Conservation (phyloP, 2,797 vertebrate genomes). For the Ctenopoma multispine region DNA sequence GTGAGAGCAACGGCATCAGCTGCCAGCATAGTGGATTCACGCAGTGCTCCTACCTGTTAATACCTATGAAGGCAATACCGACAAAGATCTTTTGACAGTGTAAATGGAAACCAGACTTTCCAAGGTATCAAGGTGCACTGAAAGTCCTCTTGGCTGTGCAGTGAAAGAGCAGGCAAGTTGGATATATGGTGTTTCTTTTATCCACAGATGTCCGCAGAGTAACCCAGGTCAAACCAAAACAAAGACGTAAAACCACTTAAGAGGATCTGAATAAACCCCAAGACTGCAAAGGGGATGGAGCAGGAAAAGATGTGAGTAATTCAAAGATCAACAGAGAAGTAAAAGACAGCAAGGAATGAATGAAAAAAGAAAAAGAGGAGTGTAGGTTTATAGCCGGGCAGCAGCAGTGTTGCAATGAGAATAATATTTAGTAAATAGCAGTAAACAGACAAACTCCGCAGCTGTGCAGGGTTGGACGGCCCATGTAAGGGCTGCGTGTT, state of each 20-base stretch:
- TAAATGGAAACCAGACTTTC: conserved; percentile 57
- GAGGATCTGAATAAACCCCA: conserved; percentile 56
- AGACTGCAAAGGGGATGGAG: conserved; percentile 36
- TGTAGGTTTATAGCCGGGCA: conserved; percentile 76
- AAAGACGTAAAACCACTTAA: conserved; percentile 68
- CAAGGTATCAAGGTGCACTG: conserved; percentile 35
- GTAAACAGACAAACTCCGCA: conserved; percentile 82
- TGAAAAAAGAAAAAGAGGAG: conserved; percentile 49
- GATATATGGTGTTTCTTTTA: conserved; percentile 51
- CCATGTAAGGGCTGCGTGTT: conserved; percentile 76
- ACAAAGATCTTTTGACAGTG: conserved; percentile 48
- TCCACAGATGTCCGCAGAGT: conserved; percentile 49
- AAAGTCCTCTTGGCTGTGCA: conserved; percentile 34
- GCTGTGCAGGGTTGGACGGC: conserved; percentile 79
- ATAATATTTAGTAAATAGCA: conserved; percentile 84
- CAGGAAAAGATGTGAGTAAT: conserved; percentile 45
- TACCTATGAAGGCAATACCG: conserved; percentile 34
- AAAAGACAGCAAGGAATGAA: conserved; percentile 56
- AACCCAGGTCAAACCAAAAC: conserved; percentile 65
- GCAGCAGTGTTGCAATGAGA: conserved; percentile 78
- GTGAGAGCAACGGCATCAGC: conserved; percentile 44
- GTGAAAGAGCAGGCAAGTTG: conserved; percentile 27
- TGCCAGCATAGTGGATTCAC: conserved; percentile 35
- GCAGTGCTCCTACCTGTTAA: conserved; percentile 50
- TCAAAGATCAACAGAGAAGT: conserved; percentile 60